Base-by-base conservation (phyloP, 35 echinoderm and acorn worm species). In the Nesometra sesokonis region DNA sequence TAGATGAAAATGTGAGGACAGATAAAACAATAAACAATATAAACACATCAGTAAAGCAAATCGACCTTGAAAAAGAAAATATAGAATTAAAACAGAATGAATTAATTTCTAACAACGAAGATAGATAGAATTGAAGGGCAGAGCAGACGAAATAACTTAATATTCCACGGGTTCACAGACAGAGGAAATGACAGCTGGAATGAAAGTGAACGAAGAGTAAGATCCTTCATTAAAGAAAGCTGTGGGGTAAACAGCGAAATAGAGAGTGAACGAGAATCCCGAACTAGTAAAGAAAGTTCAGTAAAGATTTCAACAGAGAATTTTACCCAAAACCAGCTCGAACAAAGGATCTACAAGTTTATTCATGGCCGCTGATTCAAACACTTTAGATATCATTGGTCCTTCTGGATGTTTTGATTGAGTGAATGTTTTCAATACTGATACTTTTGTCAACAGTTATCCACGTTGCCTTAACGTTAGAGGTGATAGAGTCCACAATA, bases 241-340 rank as follows among this genome's bases (percentile, higher is more conserved):
- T 67, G 15, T 15, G 38, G 38, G 4, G 15, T 43, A 43, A 5
- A 67, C 7, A 67, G 23, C 21, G 52, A 67, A 17, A 19, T 67
- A 1, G 11, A 9, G 23, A 67, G 7, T 17, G 52, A 67, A 67
- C 9, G 52, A n/a, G 11, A 87, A 87, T 34, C 90, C 91, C 32
- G 37, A 35, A 34, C 40, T 23, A 35, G 91, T 84, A 33, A n/a
- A 76, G 32, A 83, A 86, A 76, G 67, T 34, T 47, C n/a, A 84
- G 36, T 34, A 35, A 76, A 38, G 91, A 92, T 85, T 47, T 77
- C 37, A 92, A 92, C 76, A 92, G 86, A 46, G 91, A 86, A 27
- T 80, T 92, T 13, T 92, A 92, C 57, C 86, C 91, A 31, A 77
- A 47, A 82, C 84, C 8, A 23, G 76, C 17, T 17, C 76, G 0